Evolutionary conservation across 2,113 vertebrate species (phyloP).

Genomic region (Chelonoidis abingdonii): DNA sequence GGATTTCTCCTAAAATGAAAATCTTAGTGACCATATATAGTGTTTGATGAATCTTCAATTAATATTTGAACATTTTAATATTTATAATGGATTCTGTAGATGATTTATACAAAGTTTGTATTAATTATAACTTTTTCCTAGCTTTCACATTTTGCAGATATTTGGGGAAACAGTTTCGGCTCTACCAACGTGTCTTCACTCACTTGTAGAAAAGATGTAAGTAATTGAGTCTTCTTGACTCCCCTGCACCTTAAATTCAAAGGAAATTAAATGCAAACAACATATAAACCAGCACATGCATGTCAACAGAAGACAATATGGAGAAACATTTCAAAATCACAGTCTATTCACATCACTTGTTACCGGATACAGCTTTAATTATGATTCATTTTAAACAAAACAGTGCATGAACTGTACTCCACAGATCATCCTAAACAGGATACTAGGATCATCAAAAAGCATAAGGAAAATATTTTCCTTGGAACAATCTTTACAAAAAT

Average conservation of each 20-base stretch:
- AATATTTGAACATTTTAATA: neutral
- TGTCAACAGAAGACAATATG: neutral
- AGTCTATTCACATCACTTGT: neutral
- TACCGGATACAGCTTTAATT: constrained; percentile 39
- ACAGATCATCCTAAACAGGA: neutral
- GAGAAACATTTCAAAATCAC: neutral
- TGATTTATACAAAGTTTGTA: neutral
- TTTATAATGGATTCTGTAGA: neutral
- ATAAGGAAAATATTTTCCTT: neutral
- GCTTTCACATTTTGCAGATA: neutral
- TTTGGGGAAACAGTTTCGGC: neutral
- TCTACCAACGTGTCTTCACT: neutral
- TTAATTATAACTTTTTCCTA: neutral
- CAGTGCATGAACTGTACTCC: neutral
- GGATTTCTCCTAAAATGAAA: neutral
- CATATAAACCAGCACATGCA: neutral
- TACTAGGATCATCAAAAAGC: constrained; percentile 25
- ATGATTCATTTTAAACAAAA: constrained; percentile 1
- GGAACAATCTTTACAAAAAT: neutral
- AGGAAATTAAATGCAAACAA: neutral
- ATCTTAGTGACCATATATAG: neutral
- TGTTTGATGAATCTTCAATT: neutral
- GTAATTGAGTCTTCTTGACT: neutral
- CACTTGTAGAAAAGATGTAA: neutral
- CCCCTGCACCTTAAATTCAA: neutral